Percentiles rank a stretch among this genome's conserved stretches.
Conservation (phyloP, 2,113 vertebrate genomes). For the Damaliscus lunatus region DNA sequence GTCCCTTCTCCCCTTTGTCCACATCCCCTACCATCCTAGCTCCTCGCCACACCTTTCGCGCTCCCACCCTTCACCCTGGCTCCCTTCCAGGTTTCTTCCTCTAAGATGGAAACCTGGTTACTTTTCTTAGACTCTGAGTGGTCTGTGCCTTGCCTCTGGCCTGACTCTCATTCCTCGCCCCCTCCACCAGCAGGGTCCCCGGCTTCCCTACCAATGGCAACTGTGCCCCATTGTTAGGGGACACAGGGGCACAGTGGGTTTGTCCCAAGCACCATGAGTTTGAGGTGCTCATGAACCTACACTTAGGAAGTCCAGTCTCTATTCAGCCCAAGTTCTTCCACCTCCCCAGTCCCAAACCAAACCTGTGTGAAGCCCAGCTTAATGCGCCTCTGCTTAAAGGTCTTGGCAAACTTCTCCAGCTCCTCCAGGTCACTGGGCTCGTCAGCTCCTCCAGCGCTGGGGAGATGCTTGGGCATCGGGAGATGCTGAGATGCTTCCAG, state of each 20-base stretch:
- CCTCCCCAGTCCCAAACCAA: background rate
- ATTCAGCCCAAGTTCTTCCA: background rate
- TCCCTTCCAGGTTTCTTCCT: background rate
- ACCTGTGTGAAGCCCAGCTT: slow-evolving; percentile 99
- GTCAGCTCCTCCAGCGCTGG: slow-evolving; percentile 82
- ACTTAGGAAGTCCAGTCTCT: background rate
- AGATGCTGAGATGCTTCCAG: slow-evolving; percentile 91
- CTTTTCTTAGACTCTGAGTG: background rate
- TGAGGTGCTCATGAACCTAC: background rate
- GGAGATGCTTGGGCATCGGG: slow-evolving; percentile 90
- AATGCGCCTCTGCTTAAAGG: slow-evolving; percentile 98
- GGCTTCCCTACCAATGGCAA: background rate
- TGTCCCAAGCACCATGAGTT: background rate
- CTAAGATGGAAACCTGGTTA: background rate
- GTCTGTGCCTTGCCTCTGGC: background rate
- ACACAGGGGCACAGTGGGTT: background rate
- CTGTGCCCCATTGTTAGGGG: background rate
- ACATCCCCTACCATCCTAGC: background rate
- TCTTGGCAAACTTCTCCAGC: slow-evolving; percentile 97
- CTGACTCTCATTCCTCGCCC: background rate
- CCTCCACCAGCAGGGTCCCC: background rate
- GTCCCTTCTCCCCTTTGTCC: fast-evolving
- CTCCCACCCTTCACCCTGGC: background rate
- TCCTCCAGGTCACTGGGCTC: slow-evolving; percentile 97
- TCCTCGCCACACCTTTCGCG: background rate